Conservation (phyloP, 2,888 invertebrate genomes). For the Lochmaea crataegi region DNA sequence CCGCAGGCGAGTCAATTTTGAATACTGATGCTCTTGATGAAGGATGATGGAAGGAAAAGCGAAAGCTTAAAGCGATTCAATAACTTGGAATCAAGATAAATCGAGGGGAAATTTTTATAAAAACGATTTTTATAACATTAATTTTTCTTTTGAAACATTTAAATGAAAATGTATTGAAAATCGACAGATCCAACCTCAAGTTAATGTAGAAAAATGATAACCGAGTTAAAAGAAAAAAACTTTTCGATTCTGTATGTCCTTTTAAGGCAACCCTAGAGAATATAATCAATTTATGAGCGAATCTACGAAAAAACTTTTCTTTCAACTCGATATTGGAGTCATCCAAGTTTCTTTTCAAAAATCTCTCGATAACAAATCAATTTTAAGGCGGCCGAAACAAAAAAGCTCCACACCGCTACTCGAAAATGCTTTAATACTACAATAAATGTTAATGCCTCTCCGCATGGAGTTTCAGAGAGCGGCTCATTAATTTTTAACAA, state of each 20-base stretch:
- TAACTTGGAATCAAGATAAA: background rate
- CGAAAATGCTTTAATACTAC: constrained; percentile 36
- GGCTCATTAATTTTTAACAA: constrained; percentile 34
- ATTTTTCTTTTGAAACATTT: too few relatives aligned
- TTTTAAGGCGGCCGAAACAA: constrained; percentile 23
- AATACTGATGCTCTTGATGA: constrained; percentile 8
- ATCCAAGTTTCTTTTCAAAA: constrained; percentile 19
- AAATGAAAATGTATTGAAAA: too few relatives aligned
- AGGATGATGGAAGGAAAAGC: background rate
- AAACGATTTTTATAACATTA: too few relatives aligned
- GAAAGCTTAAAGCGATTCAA: background rate
- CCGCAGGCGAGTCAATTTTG: constrained; percentile 4
- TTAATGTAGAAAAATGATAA: too few relatives aligned
- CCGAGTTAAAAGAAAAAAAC: too few relatives aligned
- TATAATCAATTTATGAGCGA: constrained; percentile 2
- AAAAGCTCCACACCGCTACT: constrained; percentile 23
- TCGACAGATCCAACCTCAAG: too few relatives aligned
- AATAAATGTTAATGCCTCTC: constrained; percentile 35
- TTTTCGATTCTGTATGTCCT: too few relatives aligned
- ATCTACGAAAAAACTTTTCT: constrained; percentile 18
- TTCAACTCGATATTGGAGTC: constrained; percentile 1
- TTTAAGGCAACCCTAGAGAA: background rate
- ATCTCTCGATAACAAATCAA: constrained; percentile 22
- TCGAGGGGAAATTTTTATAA: background rate
- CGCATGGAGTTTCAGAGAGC: constrained; percentile 27